Base-by-base conservation (phyloP, 2,113 vertebrate genomes). In the Galemys pyrenaicus region DNA sequence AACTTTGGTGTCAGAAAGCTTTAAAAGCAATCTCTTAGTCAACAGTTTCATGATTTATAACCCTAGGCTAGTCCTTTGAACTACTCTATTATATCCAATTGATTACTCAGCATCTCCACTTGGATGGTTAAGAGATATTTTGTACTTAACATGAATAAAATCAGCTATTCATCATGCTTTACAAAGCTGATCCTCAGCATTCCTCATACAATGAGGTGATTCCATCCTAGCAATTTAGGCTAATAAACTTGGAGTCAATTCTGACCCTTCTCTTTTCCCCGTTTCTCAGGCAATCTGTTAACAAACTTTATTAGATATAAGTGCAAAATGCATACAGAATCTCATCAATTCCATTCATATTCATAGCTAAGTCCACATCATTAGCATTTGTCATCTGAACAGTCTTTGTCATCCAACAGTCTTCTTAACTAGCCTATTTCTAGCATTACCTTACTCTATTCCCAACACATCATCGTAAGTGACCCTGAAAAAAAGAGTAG, bases 21-120 rank as follows among this genome's bases (percentile, higher is more conserved):
- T 84, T 85, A 77, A 94, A 84, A 85, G 37, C 49, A 90, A 51
- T 62, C 56, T 65, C 58, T 70, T 39, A 90, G 26, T 81, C 51
- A 86, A 81, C 6, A 58, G 2, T 85, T 89, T 73, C n/a, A 68
- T 32, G 41, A 58, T 67, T 58, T 89, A 56, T 84, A 71, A 79
- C 5, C 62, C 73, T 30, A 81, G 28, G 9, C 67, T 74, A 19
- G 60, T 80, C 19, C 68, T 83, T 51, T 46, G 58, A 86, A 62
- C n/a, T 37, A 41, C 39, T 81, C 44, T 90, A 10, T 71, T 62
- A 44, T 65, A 74, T 74, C 16, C 39, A 90, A 85, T 30, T 67
- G 35, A 37, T 86, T 80, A 60, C 12, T 51, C 49, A 75, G 28
- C n/a, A 60, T 62, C 35, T 74, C 17, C 39, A 60, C 11, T 89